phyloP scores from a whole-genome alignment of 2,797 vertebrate species.

The Spinus olivaceus region DNA sequence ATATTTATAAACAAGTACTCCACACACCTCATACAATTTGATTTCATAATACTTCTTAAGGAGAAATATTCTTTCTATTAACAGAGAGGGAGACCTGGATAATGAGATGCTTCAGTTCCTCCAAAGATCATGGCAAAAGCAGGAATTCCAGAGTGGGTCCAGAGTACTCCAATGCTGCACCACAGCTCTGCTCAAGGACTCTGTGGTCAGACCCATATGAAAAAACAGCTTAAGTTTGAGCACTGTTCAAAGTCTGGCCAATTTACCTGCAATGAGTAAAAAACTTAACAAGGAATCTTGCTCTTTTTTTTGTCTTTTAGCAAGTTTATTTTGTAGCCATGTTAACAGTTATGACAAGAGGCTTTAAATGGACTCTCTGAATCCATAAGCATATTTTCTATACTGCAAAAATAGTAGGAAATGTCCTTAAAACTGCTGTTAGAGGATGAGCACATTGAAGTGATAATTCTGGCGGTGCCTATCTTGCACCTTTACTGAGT shows the following conservation, averaged over 20 bases:
- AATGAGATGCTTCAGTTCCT: neutral
- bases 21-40: neutral
- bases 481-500: neutral
- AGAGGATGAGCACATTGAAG: neutral
- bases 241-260: neutral
- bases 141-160: neutral
- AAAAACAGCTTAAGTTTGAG: neutral
- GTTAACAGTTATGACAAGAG: neutral
- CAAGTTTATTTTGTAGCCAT: neutral
- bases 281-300: neutral
- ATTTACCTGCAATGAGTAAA: neutral
- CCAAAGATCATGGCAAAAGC: neutral
- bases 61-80: neutral
- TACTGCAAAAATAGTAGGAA: neutral
- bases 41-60: neutral
- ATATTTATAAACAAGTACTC: neutral
- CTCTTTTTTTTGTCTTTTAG: neutral
- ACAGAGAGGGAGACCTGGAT: neutral
- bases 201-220: accelerated
- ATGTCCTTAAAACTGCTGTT: neutral
- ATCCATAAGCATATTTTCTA: neutral
- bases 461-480: neutral
- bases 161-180: neutral
- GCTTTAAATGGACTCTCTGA: neutral
- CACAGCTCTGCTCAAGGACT: accelerated